Evolutionary conservation across 2,113 vertebrate genomes (phyloP), one percentile per base, ranked within the genome.

Genomic region (Sinosuthora webbiana): DNA sequence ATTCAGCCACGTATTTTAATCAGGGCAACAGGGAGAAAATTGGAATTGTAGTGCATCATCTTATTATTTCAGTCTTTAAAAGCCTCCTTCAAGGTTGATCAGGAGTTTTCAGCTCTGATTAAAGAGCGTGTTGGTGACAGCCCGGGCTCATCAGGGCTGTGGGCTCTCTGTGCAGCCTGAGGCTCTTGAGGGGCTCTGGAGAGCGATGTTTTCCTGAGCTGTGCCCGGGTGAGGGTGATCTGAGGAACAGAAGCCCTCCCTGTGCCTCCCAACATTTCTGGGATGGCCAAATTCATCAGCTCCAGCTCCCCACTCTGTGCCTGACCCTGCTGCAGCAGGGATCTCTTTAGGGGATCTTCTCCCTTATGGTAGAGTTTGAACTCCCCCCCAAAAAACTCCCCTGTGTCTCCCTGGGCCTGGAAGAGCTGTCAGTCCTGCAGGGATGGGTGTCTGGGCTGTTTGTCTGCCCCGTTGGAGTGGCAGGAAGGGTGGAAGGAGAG

Each of bases 41-140:
- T 57, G 44, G 64, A 88, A 76, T 27, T 75, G 45, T 31, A 90
- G 67, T 31, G 57, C 42, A 56, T 85, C n/a, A 64, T 80, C 55
- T 65, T 76, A 23, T 80, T 93, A 87, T 87, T 92, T 92, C 56
- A 53, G 52, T 68, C 77, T 87, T 93, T 73, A 39, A 84, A 89
- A 95, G 52, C 69, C 65, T 90, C 33, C 75, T 90, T 78, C 76
- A 71, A 53, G 31, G 83, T 2, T 60, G 69, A 82, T 68, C 7
- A 2, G 39, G 37, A 20, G 45, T 56, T 89, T 92, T 75, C 56
- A 84, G 42, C 37, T 56, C 47, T 95, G 88, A 93, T 93, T 93
- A 70, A 60, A 53, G 79, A 59, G 52, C 0, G 0, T 56, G 50
- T 6, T 49, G 76, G 56, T 78, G 92, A 16, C 28, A 60, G 87